phyloP scores from a whole-genome alignment of 23 tunicate species.

The Diplosoma virens region DNA sequence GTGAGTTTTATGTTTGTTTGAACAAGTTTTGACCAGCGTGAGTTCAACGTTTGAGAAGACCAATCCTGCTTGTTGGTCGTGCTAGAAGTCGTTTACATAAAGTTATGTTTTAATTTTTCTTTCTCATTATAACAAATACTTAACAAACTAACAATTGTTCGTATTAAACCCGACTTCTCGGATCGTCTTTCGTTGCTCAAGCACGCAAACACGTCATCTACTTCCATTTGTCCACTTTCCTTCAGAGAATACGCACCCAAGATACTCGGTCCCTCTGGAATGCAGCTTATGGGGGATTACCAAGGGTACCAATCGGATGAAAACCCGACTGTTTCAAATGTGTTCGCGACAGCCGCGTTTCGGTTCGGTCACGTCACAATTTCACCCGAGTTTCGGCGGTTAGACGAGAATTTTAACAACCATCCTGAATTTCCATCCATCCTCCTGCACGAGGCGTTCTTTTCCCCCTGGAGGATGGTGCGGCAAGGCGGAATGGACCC shows the following conservation, averaged over 20 bases:
- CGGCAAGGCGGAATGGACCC: conserved; percentile 98
- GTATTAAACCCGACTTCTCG: too few relatives aligned
- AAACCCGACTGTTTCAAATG: conserved; percentile 89
- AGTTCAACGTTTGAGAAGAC: too few relatives aligned
- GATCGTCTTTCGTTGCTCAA: too few relatives aligned
- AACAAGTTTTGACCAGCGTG: too few relatives aligned
- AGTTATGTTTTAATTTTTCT: background rate
- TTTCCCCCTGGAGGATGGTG: conserved; percentile 93
- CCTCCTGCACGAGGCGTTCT: conserved; percentile 84
- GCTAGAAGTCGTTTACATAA: too few relatives aligned
- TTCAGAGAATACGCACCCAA: conserved; percentile 94
- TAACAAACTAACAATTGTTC: too few relatives aligned
- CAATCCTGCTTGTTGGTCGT: too few relatives aligned
- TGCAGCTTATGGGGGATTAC: conserved; percentile 69
- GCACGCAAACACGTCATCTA: too few relatives aligned
- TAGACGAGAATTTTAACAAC: conserved; percentile 74
- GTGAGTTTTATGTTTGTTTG: conserved; percentile 21
- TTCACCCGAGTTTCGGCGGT: conserved; percentile 74
- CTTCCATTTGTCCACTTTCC: too few relatives aligned
- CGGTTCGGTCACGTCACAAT: conserved; percentile 99
- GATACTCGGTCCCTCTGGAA: conserved; percentile 77
- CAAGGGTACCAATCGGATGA: conserved; percentile 50
- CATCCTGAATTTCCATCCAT: conserved; percentile 72
- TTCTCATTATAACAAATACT: too few relatives aligned
- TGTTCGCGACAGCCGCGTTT: conserved; percentile 99